These are phyloP conservation scores for Penaeus japonicus DNA, from an alignment of 1,140 invertebrate species.

Conservation along the genomic window DNA sequence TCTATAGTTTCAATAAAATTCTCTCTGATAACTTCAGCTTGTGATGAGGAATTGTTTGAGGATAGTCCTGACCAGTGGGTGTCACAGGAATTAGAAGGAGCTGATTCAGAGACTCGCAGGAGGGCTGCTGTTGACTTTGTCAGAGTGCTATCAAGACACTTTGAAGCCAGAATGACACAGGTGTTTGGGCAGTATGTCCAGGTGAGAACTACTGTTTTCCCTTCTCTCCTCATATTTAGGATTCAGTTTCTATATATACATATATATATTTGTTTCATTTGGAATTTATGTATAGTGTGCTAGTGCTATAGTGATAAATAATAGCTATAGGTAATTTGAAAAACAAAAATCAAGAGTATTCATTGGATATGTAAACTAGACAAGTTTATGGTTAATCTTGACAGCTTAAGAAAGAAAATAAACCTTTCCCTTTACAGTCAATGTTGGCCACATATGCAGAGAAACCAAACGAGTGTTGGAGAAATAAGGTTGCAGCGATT, in stretches of 20 bases:
- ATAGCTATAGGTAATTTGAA: too few relatives aligned
- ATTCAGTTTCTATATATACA: too few relatives aligned
- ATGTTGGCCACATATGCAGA: conserved; percentile 81
- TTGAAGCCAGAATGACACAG: conserved; percentile 90
- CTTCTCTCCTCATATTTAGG: background rate
- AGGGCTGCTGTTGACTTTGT: conserved; percentile 96
- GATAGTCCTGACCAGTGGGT: conserved; percentile 99
- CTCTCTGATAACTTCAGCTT: conserved; percentile 69
- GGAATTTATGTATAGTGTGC: too few relatives aligned
- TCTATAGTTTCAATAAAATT: background rate
- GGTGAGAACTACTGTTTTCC: conserved; percentile 61
- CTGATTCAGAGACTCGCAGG: conserved; percentile 95
- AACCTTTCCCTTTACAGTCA: conserved; percentile 68
- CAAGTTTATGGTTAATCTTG: background rate
- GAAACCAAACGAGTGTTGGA: conserved; percentile 83
- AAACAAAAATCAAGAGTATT: too few relatives aligned
- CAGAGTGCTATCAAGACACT: conserved; percentile 84
- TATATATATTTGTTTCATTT: too few relatives aligned
- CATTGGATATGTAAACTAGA: background rate
- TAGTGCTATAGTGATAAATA: too few relatives aligned
- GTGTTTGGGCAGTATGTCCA: conserved; percentile 91
- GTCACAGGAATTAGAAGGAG: conserved; percentile 95
- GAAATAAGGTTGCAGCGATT: conserved; percentile 93
- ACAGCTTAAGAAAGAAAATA: background rate
- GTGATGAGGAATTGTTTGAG: conserved; percentile 95